Percentiles rank a stretch among this genome's conserved stretches.
Conservation (phyloP, 2,113 vertebrate species). For the Eclectus roratus region DNA sequence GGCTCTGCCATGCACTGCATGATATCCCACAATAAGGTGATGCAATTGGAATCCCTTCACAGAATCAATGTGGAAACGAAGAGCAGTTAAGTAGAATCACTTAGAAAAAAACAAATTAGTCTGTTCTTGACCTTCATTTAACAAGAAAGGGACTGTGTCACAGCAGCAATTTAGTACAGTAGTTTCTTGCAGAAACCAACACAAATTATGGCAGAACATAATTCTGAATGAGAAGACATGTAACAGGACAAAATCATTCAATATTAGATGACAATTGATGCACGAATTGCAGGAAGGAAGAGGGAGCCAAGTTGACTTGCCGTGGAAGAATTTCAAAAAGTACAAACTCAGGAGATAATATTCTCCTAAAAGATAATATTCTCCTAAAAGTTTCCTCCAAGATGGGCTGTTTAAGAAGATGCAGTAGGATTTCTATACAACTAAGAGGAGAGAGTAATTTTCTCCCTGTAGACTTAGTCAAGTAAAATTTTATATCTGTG, state of each 20-base stretch:
- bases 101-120: not conserved
- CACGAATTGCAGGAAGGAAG: not conserved
- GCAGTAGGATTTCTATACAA: not conserved
- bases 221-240: not conserved
- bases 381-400: not conserved
- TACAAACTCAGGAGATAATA: not conserved
- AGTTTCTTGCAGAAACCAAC: not conserved
- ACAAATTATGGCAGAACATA: not conserved
- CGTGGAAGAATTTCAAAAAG: not conserved
- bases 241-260: not conserved
- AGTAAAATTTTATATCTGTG: not conserved
- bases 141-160: not conserved
- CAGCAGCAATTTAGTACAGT: not conserved
- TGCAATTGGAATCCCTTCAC: slow-evolving; percentile 43
- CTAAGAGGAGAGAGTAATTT: not conserved
- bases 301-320: not conserved
- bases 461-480: not conserved
- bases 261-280: not conserved
- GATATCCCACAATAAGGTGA: not conserved
- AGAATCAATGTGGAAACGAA: slow-evolving; percentile 37
- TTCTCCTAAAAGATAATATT: not conserved
- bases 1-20: not conserved
- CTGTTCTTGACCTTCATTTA: slow-evolving; percentile 54
- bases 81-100: slow-evolving; percentile 17
- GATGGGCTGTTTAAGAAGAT: not conserved